These are phyloP conservation scores for Anguilla marmorata DNA, from an alignment of 2,797 vertebrate genomes.

Conservation along the genomic window DNA sequence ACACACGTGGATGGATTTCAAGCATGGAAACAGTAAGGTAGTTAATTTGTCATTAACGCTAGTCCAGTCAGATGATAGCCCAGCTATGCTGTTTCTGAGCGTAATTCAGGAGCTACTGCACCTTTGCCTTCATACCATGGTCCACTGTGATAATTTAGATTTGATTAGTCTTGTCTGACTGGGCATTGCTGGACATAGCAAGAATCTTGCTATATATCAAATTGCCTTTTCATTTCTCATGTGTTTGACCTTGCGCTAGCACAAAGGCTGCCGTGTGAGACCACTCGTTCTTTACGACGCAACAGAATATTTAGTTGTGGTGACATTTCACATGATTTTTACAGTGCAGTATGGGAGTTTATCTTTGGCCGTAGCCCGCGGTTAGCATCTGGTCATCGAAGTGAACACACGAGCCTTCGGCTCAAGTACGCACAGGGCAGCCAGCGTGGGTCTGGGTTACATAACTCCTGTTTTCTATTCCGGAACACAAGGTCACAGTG, in stretches of 20 bases:
- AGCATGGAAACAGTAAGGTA: background rate
- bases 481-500: background rate
- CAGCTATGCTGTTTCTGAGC: too few relatives aligned
- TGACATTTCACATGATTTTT: conserved; percentile 10
- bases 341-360: background rate
- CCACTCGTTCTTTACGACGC: background rate
- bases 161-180: background rate
- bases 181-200: background rate
- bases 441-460: background rate
- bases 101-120: background rate
- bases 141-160: background rate
- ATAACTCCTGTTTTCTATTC: background rate
- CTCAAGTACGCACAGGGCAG: background rate
- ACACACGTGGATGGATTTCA: background rate
- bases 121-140: background rate
- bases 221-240: background rate
- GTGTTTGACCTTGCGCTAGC: conserved; percentile 2
- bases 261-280: background rate
- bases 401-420: background rate
- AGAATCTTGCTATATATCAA: background rate
- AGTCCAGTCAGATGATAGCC: too few relatives aligned
- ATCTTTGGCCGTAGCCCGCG: background rate
- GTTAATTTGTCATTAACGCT: too few relatives aligned
- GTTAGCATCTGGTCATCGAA: background rate
- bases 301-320: background rate